These are phyloP conservation scores for Mythimna lalbum DNA, from an alignment of 2,888 invertebrate genomes.

Conservation along the genomic window DNA sequence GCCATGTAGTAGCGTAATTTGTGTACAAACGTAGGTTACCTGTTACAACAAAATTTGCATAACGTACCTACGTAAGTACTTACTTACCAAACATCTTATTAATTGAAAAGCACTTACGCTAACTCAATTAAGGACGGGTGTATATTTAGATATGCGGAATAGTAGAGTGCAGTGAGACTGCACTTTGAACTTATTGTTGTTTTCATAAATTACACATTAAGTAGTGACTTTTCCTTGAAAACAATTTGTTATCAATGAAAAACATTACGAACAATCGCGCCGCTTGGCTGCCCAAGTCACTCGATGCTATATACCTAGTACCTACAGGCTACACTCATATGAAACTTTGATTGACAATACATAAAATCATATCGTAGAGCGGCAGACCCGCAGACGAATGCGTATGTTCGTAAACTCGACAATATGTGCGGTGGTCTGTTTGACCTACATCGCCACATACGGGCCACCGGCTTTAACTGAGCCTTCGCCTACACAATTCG, in stretches of 20 bases:
- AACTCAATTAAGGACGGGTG: not conserved
- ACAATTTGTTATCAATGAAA: constrained; percentile 1
- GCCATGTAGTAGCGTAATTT: constrained; percentile 8
- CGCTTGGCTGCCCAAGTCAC: not conserved
- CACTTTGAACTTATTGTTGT: constrained; percentile 16
- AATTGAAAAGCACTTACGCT: constrained; percentile 3
- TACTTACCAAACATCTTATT: constrained; percentile 10
- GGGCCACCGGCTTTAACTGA: constrained; percentile 79
- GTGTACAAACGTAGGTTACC: constrained; percentile 2
- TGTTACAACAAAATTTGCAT: constrained; percentile 9
- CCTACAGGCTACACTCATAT: not conserved
- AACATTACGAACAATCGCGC: not conserved
- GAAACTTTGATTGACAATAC: constrained; percentile 46
- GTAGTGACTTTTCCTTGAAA: constrained; percentile 7
- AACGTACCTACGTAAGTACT: not conserved
- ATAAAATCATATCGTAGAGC: constrained; percentile 45
- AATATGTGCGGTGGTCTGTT: constrained; percentile 78
- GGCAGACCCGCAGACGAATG: constrained; percentile 46
- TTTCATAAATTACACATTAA: not conserved
- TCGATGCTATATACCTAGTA: not conserved
- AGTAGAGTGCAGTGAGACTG: not conserved
- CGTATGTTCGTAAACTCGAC: constrained; percentile 68
- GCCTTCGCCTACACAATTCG: constrained; percentile 71
- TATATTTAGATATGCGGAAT: not conserved
- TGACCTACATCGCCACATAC: constrained; percentile 85